These are phyloP conservation scores for Aproaerema taeniolella DNA, from an alignment of 2,888 invertebrate species.

Conservation along the genomic window DNA sequence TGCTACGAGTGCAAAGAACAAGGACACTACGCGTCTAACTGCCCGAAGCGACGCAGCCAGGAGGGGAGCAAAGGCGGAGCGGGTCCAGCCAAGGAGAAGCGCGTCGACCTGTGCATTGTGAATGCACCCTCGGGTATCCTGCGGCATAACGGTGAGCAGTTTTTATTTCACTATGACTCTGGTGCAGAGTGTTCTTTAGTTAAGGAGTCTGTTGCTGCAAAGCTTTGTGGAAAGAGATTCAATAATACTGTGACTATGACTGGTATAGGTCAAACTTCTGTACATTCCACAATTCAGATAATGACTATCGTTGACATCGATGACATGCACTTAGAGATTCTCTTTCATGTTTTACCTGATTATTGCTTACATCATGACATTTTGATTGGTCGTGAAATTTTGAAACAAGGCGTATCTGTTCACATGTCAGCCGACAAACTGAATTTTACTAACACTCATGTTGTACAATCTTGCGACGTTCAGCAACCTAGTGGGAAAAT, in stretches of 20 bases:
- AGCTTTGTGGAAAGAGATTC: conserved; percentile 5
- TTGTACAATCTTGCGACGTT: background rate
- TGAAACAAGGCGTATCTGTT: background rate
- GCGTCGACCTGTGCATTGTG: background rate
- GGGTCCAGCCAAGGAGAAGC: no score
- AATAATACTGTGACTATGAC: background rate
- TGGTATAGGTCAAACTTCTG: background rate
- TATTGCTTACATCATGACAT: background rate
- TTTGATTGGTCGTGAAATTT: conserved; percentile 7
- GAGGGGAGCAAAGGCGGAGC: background rate
- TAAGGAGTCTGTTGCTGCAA: conserved; percentile 15
- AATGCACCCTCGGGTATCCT: background rate
- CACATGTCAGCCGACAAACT: background rate
- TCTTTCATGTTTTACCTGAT: conserved; percentile 1
- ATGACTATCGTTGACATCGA: background rate
- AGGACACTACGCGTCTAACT: conserved; percentile 9
- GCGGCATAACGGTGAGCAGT: background rate
- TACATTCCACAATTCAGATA: background rate
- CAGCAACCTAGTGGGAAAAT: background rate
- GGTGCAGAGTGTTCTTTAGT: no score
- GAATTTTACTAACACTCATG: background rate
- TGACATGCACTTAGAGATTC: background rate
- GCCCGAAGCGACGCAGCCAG: conserved; percentile 2
- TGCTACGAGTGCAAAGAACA: conserved; percentile 6
- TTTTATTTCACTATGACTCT: no score